Evolutionary conservation across 2,113 vertebrate genomes (phyloP), one percentile per base, ranked within the genome.

Genomic region (Columbina picui): DNA sequence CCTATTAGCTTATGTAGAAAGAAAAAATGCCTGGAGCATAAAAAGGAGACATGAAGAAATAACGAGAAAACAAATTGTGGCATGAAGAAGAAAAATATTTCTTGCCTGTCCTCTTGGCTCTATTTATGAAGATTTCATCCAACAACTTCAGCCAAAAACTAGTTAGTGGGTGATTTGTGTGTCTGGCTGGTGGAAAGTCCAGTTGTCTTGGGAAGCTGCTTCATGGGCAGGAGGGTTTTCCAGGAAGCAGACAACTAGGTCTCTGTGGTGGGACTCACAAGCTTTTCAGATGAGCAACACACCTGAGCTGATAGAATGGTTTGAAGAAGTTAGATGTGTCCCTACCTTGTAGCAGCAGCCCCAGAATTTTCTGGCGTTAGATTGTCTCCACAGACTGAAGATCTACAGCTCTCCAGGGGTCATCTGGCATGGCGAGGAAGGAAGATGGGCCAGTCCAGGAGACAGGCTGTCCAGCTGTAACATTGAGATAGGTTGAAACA

Each of bases 401-500:
- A 67, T 70, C 64, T 67, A 38, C 57, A 64, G 53, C 43, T 68
- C 67, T 45, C 74, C 81, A 5, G 14, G 32, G n/a, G 43, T 75
- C 47, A 29, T 61, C 61, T 77, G 38, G 26, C 3, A 4, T 26
- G 39, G 34, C 3, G 2, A 88, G 47, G 53, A 67, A 70, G 50
- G 77, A 87, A 63, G 70, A 41, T 2, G 1, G 32, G 14, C 64
- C 87, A 81, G 52, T 84, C 26, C 87, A 14, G n/a, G 47, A 81
- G 60, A 43, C 36, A 12, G 39, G 70, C 56, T 89, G 70, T 29
- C 47, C 4, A 5, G n/a, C 39, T 92, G 74, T 45, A 93, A 94
- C 49, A 64, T 12, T 63, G 26, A 93, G 69, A 79, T 9, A 75
- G 29, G 53, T 82, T 95, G 84, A 90, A 90, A 60, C 43, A 59